Percentiles rank a stretch among this genome's conserved stretches.
These are phyloP conservation scores for Unio pictorum DNA, from an alignment of 2,888 invertebrate species.

Conservation along the genomic window DNA sequence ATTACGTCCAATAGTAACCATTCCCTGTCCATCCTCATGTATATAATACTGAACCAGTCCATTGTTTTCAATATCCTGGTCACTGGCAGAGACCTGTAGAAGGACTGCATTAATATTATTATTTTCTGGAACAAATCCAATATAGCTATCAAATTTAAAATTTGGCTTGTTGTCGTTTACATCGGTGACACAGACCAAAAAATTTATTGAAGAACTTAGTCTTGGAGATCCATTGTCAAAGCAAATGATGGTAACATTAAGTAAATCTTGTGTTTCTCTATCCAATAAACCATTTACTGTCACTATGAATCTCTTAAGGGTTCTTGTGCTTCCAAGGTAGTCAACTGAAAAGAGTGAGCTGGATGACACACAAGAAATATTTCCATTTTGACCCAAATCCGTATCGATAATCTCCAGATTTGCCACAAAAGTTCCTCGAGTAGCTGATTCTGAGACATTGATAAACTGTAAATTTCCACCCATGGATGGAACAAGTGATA, in stretches of 20 bases:
- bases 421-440: constrained; percentile 74
- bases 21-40: background rate
- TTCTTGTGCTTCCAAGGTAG: constrained; percentile 38
- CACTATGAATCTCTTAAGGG: constrained; percentile 45
- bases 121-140: constrained; percentile 45
- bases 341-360: constrained; percentile 20
- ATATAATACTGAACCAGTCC: constrained; percentile 36
- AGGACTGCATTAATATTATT: constrained; percentile 74
- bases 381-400: constrained; percentile 88
- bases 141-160: constrained; percentile 75
- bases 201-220: constrained; percentile 35
- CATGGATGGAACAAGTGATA: constrained; percentile 25
- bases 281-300: constrained; percentile 72
- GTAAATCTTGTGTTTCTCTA: constrained; percentile 45
- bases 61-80: constrained; percentile 73
- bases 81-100: constrained; percentile 86
- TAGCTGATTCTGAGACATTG: constrained; percentile 51
- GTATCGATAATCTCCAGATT: constrained; percentile 88
- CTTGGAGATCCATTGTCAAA: constrained; percentile 74
- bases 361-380: constrained; percentile 74
- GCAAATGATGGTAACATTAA: constrained; percentile 73
- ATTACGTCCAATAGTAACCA: background rate
- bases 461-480: constrained; percentile 32
- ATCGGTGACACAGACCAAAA: constrained; percentile 78
- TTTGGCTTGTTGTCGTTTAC: constrained; percentile 94